phyloP scores from a whole-genome alignment of 2,113 vertebrate genomes.

The Crotalus tigris region DNA sequence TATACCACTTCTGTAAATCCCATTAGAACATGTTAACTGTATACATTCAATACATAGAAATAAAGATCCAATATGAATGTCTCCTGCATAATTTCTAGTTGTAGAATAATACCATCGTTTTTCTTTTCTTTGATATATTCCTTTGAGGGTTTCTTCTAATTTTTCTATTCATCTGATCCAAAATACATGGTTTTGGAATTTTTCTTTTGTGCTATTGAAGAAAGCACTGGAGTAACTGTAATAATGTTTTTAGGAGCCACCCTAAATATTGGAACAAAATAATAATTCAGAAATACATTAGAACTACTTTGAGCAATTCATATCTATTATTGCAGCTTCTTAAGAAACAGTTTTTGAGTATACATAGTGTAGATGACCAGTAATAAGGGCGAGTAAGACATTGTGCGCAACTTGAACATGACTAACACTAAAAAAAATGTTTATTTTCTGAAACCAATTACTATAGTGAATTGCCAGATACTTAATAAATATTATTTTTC shows the following conservation, averaged over 20 bases:
- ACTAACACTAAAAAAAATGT: background rate
- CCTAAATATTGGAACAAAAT: background rate
- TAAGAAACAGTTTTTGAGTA: background rate
- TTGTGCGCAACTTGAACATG: background rate
- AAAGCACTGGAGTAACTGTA: background rate
- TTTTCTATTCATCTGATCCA: background rate
- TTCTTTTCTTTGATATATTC: background rate
- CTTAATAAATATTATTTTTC: background rate
- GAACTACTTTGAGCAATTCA: background rate
- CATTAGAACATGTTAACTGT: background rate
- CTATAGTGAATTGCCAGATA: background rate
- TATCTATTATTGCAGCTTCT: background rate
- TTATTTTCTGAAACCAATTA: background rate
- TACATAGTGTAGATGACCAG: background rate
- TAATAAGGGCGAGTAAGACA: background rate
- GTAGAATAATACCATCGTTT: background rate
- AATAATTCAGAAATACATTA: background rate
- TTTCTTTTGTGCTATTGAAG: background rate
- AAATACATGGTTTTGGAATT: background rate
- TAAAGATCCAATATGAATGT: background rate
- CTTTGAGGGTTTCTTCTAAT: background rate
- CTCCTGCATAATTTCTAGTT: background rate
- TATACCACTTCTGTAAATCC: background rate
- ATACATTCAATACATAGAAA: background rate
- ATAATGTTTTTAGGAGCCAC: background rate